Evolutionary conservation across 2,113 vertebrate species (phyloP), one percentile per base, ranked within the genome.

Genomic region (Cyanistes caeruleus): DNA sequence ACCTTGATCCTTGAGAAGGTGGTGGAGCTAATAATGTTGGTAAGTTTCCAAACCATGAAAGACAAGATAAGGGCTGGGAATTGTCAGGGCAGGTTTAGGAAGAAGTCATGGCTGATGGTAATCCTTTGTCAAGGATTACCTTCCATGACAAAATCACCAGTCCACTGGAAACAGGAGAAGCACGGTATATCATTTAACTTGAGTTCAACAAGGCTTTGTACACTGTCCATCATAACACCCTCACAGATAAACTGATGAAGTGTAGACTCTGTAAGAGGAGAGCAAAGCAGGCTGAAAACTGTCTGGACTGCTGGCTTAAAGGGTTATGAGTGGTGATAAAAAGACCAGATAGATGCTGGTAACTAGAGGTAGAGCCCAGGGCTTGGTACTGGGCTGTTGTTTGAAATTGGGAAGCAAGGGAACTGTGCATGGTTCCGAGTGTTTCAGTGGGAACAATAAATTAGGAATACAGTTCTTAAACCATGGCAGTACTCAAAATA

Each of bases 401-500:
- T 65, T 60, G 25, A 84, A 84, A 75, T 44, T 44, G 44, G 63
- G 27, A 77, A 37, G 14, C 2, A 20, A 37, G 31, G 0, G 2
- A 62, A 28, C 9, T 30, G 35, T 0, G 0, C 25, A 37, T 0
- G 0, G 13, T 77, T 52, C 0, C 1, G 43, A 59, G 11, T 27
- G 25, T 28, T 77, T 33, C 73, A 68, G 22, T 52, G 46, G 46
- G 31, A 60, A 8, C 37, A 44, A 3, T 33, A 60, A 77, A 33
- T 3, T 52, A 46, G 5, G 14, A 68, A 37, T 10, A 68, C 6
- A 22, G 5, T 21, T 60, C 37, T 27, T 27, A 77, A 77, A 59
- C 17, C 6, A 28, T 20, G 55, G 8, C 18, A 46, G 8, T 84
- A 78, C 76, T 93, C 44, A 91, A 46, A 68, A 68, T 19, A 65